Conservation (phyloP, 2,797 vertebrate species). For the Cyprinella venusta region DNA sequence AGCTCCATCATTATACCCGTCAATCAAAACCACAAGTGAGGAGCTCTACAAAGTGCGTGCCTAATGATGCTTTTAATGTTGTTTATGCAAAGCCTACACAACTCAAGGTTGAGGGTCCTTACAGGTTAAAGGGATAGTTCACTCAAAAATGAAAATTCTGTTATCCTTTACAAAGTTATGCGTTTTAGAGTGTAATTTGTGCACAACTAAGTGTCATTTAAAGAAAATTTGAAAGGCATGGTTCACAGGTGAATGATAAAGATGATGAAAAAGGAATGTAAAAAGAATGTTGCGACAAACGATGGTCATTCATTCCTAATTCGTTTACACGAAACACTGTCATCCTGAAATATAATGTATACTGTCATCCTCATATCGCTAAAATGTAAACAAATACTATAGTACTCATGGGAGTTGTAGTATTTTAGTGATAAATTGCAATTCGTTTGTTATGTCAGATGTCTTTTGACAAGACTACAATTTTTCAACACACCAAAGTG, state of each 20-base stretch:
- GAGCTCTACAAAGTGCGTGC: slow-evolving; percentile 16
- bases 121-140: neutral
- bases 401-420: no score
- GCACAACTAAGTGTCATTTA: neutral
- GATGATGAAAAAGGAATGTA: neutral
- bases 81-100: slow-evolving; percentile 4
- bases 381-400: no score
- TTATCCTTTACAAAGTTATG: neutral
- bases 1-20: slow-evolving; percentile 33
- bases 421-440: no score
- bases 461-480: no score
- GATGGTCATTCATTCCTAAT: neutral
- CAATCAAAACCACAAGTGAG: slow-evolving; percentile 37
- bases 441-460: no score
- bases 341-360: neutral
- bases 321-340: neutral
- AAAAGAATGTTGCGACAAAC: neutral
- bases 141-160: neutral
- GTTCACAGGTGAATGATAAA: neutral
- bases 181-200: neutral
- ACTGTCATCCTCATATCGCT: no score
- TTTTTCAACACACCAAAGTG: no score
- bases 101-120: neutral
- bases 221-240: neutral
- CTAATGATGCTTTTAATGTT: neutral